phyloP scores from a whole-genome alignment of 2,113 vertebrate genomes.

The Zosterops pallidus region DNA sequence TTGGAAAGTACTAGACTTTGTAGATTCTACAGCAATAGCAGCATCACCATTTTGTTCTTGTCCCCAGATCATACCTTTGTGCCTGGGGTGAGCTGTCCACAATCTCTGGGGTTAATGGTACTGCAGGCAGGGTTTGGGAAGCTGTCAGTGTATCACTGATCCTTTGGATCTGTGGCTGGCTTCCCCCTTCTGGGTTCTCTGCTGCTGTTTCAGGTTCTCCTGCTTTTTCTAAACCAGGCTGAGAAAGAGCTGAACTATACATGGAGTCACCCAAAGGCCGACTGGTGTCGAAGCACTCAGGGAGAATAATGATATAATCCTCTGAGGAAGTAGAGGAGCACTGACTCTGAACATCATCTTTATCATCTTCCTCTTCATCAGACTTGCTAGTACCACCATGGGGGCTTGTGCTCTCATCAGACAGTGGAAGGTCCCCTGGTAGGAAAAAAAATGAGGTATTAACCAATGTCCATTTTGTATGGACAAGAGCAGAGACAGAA shows the following conservation, averaged over 20 bases:
- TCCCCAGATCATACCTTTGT: conserved; percentile 57
- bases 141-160: conserved; percentile 76
- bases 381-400: neutral
- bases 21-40: neutral
- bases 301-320: conserved; percentile 94
- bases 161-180: conserved; percentile 8
- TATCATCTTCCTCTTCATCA: conserved; percentile 72
- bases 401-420: neutral
- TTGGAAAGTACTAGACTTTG: neutral
- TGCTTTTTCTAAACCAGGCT: conserved; percentile 78
- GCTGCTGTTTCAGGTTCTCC: conserved; percentile 55
- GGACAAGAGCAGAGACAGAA: neutral
- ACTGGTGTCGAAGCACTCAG: conserved; percentile 94
- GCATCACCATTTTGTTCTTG: neutral
- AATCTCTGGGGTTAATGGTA: conserved; percentile 76
- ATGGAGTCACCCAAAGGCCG: conserved; percentile 92
- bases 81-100: conserved; percentile 42
- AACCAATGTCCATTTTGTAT: conserved; percentile 40
- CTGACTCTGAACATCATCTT: conserved; percentile 88
- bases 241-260: conserved; percentile 92
- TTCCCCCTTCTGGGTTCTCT: neutral
- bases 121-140: conserved; percentile 80
- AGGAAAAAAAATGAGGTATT: neutral
- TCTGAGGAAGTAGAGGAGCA: conserved; percentile 89
- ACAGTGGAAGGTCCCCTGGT: conserved; percentile 39